These are phyloP conservation scores for Aphaenogaster ashmeadi DNA, from an alignment of 1,140 invertebrate species.

Conservation along the genomic window DNA sequence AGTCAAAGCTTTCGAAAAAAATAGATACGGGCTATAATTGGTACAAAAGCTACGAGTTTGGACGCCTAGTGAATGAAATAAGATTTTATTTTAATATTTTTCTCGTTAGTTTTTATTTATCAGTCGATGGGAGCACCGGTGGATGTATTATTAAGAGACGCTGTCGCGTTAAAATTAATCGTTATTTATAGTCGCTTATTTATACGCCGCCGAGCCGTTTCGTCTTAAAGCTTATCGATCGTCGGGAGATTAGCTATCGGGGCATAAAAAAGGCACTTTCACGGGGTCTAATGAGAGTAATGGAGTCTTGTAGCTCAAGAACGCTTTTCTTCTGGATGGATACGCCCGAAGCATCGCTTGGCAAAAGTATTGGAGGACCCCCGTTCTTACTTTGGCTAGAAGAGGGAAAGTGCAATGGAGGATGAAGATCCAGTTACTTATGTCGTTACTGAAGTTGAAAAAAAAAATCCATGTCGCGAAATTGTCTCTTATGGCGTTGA, in stretches of 20 bases:
- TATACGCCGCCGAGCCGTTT: slow-evolving; percentile 36
- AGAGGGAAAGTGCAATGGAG: slow-evolving; percentile 38
- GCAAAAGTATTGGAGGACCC: slow-evolving; percentile 55
- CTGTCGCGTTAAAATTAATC: slow-evolving; percentile 35
- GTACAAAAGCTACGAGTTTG: not conserved
- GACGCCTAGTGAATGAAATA: not conserved
- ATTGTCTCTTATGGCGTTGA: slow-evolving; percentile 61
- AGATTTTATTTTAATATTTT: slow-evolving; percentile 6
- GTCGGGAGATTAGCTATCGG: slow-evolving; percentile 49
- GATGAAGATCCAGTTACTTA: slow-evolving; percentile 63
- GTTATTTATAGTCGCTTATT: slow-evolving; percentile 51
- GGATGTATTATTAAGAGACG: slow-evolving; percentile 9
- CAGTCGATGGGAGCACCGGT: not conserved
- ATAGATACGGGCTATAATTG: slow-evolving; percentile 36
- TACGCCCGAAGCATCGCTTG: slow-evolving; percentile 52
- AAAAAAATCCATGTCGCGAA: slow-evolving; percentile 54
- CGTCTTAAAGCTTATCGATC: slow-evolving; percentile 59
- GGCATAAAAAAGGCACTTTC: slow-evolving; percentile 59
- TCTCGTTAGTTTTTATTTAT: not conserved
- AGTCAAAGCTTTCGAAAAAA: slow-evolving; percentile 43
- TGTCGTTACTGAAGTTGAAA: slow-evolving; percentile 62
- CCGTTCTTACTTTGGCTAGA: slow-evolving; percentile 15
- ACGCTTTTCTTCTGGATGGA: slow-evolving; percentile 60
- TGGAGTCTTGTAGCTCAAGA: slow-evolving; percentile 62
- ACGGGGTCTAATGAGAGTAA: slow-evolving; percentile 59